A percentile compares a stretch with the other conserved stretches of the same genome.
phyloP scores from a whole-genome alignment of 2,888 invertebrate genomes.

The Leucania comma region DNA sequence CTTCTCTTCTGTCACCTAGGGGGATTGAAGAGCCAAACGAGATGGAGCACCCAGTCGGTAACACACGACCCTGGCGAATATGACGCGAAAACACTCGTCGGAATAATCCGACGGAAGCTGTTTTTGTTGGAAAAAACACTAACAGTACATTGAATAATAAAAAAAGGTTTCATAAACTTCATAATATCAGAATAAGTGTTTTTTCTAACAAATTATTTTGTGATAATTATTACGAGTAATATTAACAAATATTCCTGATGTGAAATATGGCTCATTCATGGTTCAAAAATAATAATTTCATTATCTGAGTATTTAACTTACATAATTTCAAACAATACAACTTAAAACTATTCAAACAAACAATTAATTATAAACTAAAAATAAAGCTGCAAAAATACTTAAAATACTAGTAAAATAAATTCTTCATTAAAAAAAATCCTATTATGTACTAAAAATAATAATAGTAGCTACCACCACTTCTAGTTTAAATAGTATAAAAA shows the following conservation, averaged over 20 bases:
- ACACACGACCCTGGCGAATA: too few species aligned
- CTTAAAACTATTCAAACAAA: conserved; percentile 54
- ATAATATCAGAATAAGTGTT: background rate
- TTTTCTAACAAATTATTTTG: conserved; percentile 10
- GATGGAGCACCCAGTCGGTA: too few species aligned
- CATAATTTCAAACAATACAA: conserved; percentile 52
- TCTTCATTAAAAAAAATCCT: conserved; percentile 64
- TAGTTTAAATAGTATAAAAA: conserved; percentile 62
- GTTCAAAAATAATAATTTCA: conserved; percentile 54
- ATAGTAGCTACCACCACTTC: conserved; percentile 70
- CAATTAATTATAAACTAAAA: conserved; percentile 55
- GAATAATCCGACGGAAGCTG: too few species aligned
- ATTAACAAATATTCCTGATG: conserved; percentile 32
- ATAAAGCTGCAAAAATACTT: conserved; percentile 67
- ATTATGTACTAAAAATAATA: conserved; percentile 65
- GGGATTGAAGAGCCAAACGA: too few species aligned
- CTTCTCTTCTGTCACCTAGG: too few species aligned
- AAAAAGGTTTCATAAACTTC: background rate
- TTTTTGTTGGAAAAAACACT: conserved; percentile 13
- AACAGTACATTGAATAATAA: background rate
- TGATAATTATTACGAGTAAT: background rate
- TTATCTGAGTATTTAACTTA: conserved; percentile 64
- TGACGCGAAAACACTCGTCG: too few species aligned
- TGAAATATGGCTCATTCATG: conserved; percentile 45
- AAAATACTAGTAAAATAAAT: conserved; percentile 68